Evolutionary conservation across 2,113 vertebrate genomes (phyloP), one percentile per base, ranked within the genome.

Genomic region (Rynchops niger): DNA sequence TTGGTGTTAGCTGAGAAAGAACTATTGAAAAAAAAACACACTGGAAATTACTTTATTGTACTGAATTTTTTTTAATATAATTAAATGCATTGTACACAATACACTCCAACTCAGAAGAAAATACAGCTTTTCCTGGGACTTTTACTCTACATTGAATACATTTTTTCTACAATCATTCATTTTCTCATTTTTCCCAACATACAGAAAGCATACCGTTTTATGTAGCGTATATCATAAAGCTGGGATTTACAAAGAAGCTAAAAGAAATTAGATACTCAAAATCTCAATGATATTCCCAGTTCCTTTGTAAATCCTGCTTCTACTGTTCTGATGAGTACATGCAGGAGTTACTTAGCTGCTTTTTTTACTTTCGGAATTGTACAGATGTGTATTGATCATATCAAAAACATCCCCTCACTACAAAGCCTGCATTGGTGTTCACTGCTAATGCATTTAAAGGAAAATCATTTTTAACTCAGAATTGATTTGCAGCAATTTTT

Each of bases 401-500:
- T 30, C 73, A 80, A 94, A 85, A 58, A 27, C n/a, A 84, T 83
- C 18, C 34, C 86, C 21, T 82, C n/a, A 85, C 66, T 67, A n/a
- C 52, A 74, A 88, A 93, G 55, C 9, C 86, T 89, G n/a, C 55
- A 83, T 8, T 83, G 63, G 25, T 88, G 86, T 90, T 82, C 36
- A 63, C 53, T 96, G 93, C 45, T 91, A 96, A 78, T 25, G 36
- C 32, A 93, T 50, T 95, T 61, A 66, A 97, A 94, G 78, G 58
- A 97, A 97, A 98, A 95, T 67, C 36, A 97, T 95, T 90, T 96
- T 93, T 69, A 94, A 86, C 25, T 96, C 90, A 81, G 56, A 62
- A 97, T 96, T 96, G 91, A 95, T 97, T 96, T 94, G 65, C 62
- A 95, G 85, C 62, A 97, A 92, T 96, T 97, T 96, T 95, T 97